Evolutionary conservation across 2,888 invertebrate species (phyloP), one percentile per base, ranked within the genome.

Genomic region (Ecliptopera silaceata): DNA sequence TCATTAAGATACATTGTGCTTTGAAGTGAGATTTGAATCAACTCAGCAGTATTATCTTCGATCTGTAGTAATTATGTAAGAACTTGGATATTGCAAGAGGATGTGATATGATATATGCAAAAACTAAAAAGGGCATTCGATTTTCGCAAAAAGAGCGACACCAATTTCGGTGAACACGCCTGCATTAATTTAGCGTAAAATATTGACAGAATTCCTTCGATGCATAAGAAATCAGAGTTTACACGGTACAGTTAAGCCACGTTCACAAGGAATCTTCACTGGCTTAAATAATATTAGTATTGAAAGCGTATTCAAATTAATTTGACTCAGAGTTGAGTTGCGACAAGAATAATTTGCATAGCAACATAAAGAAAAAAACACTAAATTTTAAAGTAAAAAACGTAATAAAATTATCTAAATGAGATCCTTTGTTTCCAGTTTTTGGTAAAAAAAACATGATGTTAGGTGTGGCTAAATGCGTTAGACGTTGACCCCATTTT

Each of bases 211-310:
- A 78, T 86, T 83, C 84, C 82, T 79, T 77, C 72, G 67, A 72
- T 77, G 77, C 84, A 88, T 89, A 88, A 88, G 84, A 86, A 86
- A 85, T 78, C 78, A 78, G 80, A 85, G 82, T 90, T 89, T 90
- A 90, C 87, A 83, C 83, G 82, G 82, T 88, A 88, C 90, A 86
- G 88, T 88, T 88, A 86, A 77, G 29, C 29, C 22, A 34, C 22
- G 22, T 12, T 26, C 29, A 22, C 22, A 32, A 22, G 29, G 29
- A 8, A 39, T 26, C 12, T 36, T 47, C 38, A 47, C 47, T 3
- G n/a, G 6, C n/a, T 39, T 36, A 36, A 36, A 10, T 13, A 34
- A 34, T 12, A 13, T 12, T 13, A 6, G 34, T 13, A 13, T 13
- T 22, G 5, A 22, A 8, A 22, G 3, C 22, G 8, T 26, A 3